Evolutionary conservation across 1,140 invertebrate species (phyloP).

Genomic region (Formica selysi): DNA sequence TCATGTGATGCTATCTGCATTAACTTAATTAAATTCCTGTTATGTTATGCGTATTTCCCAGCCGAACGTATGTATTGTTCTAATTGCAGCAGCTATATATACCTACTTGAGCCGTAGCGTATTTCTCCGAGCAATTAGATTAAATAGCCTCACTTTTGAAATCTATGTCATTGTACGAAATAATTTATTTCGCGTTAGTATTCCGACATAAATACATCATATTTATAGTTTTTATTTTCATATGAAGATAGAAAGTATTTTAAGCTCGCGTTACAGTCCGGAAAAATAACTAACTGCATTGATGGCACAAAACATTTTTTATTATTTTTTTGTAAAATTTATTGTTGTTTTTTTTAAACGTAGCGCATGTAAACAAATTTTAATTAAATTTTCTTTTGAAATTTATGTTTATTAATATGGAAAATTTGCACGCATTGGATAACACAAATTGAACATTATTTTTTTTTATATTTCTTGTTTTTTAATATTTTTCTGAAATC

Average conservation of each 20-base stretch:
- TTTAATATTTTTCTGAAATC: too few relatives aligned
- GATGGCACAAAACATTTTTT: neutral
- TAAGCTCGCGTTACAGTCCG: neutral
- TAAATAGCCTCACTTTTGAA: neutral
- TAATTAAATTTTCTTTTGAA: neutral
- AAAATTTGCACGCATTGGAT: neutral
- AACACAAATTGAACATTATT: too few relatives aligned
- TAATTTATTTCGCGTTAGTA: neutral
- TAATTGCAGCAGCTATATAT: neutral
- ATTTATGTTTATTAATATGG: neutral
- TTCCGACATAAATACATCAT: neutral
- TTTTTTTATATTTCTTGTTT: too few relatives aligned
- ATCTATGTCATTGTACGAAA: neutral
- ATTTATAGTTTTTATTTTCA: neutral
- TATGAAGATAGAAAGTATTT: neutral
- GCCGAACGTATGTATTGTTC: neutral
- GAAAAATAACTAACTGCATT: neutral
- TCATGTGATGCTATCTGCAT: conserved; percentile 8
- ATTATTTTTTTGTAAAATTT: conserved; percentile 22
- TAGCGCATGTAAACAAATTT: neutral
- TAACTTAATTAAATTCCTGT: conserved; percentile 15
- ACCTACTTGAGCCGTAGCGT: neutral
- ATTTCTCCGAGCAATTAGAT: neutral
- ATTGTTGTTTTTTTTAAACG: neutral
- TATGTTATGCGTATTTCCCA: conserved; percentile 16